Percentiles rank a stretch among this genome's conserved stretches.
Evolutionary conservation across 2,113 vertebrate genomes (phyloP).

Genomic region (human): GRCh38 chr6:78702001-78702500

Average conservation of each 20-base stretch:
- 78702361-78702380: neutral
- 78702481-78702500: neutral
- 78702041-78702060: constrained; percentile 14
- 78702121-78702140: neutral
- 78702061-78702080: neutral
- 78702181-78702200: neutral
- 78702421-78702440: constrained; percentile 11
- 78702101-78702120: neutral
- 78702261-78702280: neutral
- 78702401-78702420: neutral
- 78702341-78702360: neutral
- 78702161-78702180: neutral
- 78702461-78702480: neutral
- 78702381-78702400: neutral
- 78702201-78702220: neutral
- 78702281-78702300: constrained; percentile 2
- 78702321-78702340: neutral
- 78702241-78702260: neutral
- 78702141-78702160: neutral
- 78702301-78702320: neutral
- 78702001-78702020: neutral
- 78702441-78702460: neutral
- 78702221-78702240: neutral
- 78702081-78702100: neutral
- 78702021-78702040: neutral